Conservation (phyloP, 2,797 vertebrate species). For the Sebastes vulpes region DNA sequence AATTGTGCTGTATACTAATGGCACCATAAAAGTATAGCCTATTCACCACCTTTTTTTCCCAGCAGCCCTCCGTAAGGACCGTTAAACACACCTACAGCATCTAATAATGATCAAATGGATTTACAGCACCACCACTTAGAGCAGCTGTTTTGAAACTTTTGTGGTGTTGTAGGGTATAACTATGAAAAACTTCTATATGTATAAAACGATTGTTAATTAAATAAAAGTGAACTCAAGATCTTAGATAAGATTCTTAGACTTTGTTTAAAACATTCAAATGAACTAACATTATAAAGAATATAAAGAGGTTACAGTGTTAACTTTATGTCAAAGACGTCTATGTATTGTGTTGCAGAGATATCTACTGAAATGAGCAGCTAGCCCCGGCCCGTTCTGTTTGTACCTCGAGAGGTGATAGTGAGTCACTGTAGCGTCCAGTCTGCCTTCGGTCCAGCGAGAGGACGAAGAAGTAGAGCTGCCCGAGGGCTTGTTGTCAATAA, state of each 20-base stretch:
- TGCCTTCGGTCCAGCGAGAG: no score
- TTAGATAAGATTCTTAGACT: no score
- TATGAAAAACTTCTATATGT: neutral
- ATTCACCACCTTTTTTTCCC: neutral
- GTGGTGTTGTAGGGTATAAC: no score
- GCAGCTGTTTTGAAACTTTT: neutral
- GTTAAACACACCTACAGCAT: neutral
- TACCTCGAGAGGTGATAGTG: neutral
- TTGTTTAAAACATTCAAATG: neutral
- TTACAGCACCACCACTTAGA: neutral
- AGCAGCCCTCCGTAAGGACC: neutral
- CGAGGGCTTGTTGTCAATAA: no score
- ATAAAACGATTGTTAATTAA: neutral
- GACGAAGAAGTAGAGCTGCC: no score
- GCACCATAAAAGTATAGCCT: slow-evolving; percentile 1
- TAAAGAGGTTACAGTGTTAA: neutral
- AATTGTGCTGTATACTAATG: slow-evolving; percentile 22
- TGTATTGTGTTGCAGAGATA: no score
- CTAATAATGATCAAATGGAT: slow-evolving; percentile 3
- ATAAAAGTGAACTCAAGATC: neutral
- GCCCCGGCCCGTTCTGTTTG: no score
- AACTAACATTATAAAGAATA: neutral
- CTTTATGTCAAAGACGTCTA: neutral
- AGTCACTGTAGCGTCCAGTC: neutral
- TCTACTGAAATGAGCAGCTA: no score